Conservation (phyloP, 2,888 invertebrate genomes). For the Julus scandinavius region DNA sequence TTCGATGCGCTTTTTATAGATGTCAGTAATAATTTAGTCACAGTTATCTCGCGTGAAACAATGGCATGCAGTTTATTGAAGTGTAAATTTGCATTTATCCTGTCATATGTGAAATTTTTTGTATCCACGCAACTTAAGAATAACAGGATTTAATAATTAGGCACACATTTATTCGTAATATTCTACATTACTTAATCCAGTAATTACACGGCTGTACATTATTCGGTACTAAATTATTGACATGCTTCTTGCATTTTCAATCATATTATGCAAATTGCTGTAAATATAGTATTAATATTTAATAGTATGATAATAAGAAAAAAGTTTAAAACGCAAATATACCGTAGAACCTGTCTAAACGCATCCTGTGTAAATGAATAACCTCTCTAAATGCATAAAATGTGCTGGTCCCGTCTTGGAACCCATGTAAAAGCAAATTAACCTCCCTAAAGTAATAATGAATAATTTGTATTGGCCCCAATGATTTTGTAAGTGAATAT, state of each 20-base stretch:
- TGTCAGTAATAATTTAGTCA: constrained; percentile 7
- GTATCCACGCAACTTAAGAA: background rate
- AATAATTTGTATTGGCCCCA: too few species aligned
- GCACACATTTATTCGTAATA: background rate
- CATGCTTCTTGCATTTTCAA: background rate
- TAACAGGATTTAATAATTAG: background rate
- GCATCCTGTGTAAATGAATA: too few species aligned
- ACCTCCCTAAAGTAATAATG: too few species aligned
- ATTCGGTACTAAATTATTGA: background rate
- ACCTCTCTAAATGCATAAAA: too few species aligned
- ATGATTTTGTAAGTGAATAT: too few species aligned
- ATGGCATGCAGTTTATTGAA: background rate
- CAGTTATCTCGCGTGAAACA: background rate
- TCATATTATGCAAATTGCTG: background rate
- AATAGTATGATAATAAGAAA: too few species aligned
- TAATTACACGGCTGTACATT: background rate
- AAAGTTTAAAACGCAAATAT: too few species aligned
- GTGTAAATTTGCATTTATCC: background rate
- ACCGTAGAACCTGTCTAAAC: too few species aligned
- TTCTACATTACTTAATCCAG: background rate
- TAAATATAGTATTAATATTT: background rate
- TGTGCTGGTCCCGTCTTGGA: too few species aligned
- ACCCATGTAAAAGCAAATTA: too few species aligned
- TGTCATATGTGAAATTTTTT: background rate
- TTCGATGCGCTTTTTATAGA: background rate